Conservation (phyloP, 2,797 vertebrate species). For the Spondyliosoma cantharus region DNA sequence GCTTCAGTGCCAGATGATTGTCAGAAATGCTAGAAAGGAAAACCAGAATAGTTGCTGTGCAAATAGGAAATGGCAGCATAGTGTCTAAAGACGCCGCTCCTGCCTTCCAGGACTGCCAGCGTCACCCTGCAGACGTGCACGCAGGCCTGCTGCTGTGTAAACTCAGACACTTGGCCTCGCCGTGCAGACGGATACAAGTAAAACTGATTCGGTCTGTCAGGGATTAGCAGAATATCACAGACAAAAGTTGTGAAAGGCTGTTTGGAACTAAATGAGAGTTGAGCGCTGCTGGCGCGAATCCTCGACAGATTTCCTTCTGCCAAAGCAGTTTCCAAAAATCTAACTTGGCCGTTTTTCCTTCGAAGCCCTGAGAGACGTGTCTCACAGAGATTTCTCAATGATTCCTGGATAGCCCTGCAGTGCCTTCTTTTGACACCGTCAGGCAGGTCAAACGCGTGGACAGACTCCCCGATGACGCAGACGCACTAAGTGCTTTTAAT, state of each 20-base stretch:
- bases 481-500: constrained; percentile 79
- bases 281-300: constrained; percentile 14
- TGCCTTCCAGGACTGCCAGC: not conserved
- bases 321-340: constrained; percentile 9
- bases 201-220: constrained; percentile 10
- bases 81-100: not conserved
- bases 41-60: not conserved
- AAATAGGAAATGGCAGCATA: not conserved
- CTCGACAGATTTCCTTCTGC: constrained; percentile 1
- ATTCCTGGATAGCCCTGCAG: constrained; percentile 20
- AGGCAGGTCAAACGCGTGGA: constrained; percentile 62
- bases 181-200: not conserved
- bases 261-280: constrained; percentile 23
- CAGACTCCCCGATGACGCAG: constrained; percentile 53
- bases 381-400: constrained; percentile 33
- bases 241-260: constrained; percentile 10
- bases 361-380: not conserved
- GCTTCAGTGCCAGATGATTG: not conserved
- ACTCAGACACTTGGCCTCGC: constrained; percentile 14
- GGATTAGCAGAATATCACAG: constrained; percentile 27
- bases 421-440: constrained; percentile 53
- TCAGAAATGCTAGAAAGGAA: not conserved
- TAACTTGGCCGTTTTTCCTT: constrained; percentile 7
- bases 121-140: not conserved
- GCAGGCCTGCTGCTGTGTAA: not conserved